phyloP scores from a whole-genome alignment of 2,888 invertebrate genomes.

The Yponomeuta cagnagella region DNA sequence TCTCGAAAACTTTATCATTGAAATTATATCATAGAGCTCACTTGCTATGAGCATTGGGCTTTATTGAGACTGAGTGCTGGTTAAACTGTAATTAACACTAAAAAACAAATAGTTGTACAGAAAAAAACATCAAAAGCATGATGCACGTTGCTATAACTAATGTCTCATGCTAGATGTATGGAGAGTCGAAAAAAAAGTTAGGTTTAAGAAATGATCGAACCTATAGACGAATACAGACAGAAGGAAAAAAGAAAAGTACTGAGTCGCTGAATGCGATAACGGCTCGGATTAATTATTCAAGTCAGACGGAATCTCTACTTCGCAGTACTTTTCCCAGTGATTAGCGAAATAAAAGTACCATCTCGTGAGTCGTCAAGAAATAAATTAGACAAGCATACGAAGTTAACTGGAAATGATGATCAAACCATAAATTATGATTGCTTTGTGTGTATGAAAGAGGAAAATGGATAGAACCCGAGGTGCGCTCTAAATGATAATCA shows the following conservation, averaged over 20 bases:
- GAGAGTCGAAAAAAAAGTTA: slow-evolving; percentile 35
- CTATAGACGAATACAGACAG: slow-evolving; percentile 29
- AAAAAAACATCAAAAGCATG: slow-evolving; percentile 70
- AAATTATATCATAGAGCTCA: neutral
- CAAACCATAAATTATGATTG: slow-evolving; percentile 32
- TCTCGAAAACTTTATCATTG: slow-evolving; percentile 21
- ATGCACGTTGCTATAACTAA: slow-evolving; percentile 62
- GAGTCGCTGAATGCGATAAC: slow-evolving; percentile 18
- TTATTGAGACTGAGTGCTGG: neutral
- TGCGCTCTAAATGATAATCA: slow-evolving; percentile 67
- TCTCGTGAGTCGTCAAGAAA: slow-evolving; percentile 41
- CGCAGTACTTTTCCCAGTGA: slow-evolving; percentile 54
- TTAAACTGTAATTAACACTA: neutral
- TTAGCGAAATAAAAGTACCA: slow-evolving; percentile 38
- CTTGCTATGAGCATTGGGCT: neutral
- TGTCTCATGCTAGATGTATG: slow-evolving; percentile 64
- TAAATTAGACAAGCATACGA: slow-evolving; percentile 57
- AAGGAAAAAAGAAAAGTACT: slow-evolving; percentile 57
- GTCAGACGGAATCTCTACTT: slow-evolving; percentile 12
- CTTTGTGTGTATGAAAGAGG: slow-evolving; percentile 38
- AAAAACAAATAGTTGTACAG: neutral
- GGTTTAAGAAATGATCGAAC: slow-evolving; percentile 29
- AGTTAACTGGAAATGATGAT: slow-evolving; percentile 42
- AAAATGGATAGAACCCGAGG: slow-evolving; percentile 61
- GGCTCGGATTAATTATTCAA: neutral